phyloP scores from a whole-genome alignment of 2,888 invertebrate species.

The Lymantria monacha region DNA sequence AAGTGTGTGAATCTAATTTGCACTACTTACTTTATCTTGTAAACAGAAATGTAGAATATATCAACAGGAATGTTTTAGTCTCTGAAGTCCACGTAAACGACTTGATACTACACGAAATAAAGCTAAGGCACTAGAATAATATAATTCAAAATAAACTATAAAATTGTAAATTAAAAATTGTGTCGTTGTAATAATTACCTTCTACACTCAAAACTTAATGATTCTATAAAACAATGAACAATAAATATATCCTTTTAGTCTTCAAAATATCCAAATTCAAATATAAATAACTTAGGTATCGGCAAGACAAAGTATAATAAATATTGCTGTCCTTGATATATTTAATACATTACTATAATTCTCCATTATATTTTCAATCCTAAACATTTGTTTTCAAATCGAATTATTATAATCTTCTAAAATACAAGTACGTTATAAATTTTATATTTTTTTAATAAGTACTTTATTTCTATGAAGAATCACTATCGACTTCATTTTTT shows the following conservation, averaged over 20 bases:
- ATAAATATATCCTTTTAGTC: background rate
- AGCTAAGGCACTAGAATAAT: constrained; percentile 46
- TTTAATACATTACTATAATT: background rate
- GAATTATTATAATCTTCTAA: constrained; percentile 8
- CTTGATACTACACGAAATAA: constrained; percentile 9
- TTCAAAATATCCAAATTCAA: background rate
- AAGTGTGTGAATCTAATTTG: no score
- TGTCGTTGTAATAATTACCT: background rate
- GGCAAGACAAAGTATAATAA: background rate
- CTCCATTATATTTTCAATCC: constrained; percentile 3
- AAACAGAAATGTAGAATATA: no score
- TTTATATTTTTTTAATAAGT: constrained; percentile 52
- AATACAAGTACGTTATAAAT: constrained; percentile 17
- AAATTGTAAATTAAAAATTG: no score
- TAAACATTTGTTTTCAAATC: constrained; percentile 15
- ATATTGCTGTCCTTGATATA: background rate
- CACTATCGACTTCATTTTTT: constrained; percentile 15
- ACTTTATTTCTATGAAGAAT: constrained; percentile 42
- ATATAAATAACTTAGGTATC: background rate
- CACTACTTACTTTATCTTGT: no score
- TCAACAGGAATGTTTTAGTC: background rate
- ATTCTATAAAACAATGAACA: background rate
- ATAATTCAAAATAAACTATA: no score
- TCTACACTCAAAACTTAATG: constrained; percentile 1
- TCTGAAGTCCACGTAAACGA: background rate